These are phyloP conservation scores for Arizona elegans DNA, from an alignment of 2,113 vertebrate species.

Conservation along the genomic window DNA sequence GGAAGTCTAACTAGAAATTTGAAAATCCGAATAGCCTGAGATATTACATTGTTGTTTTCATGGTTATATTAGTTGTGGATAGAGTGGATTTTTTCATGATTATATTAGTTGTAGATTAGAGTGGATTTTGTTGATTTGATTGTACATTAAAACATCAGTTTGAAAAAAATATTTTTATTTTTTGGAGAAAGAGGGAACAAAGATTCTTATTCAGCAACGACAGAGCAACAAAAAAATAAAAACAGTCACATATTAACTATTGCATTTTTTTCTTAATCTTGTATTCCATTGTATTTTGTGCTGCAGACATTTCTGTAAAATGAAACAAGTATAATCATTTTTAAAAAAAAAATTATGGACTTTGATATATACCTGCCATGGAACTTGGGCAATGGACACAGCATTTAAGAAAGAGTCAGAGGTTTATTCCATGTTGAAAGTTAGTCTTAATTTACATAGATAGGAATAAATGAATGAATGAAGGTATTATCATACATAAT, in stretches of 20 bases:
- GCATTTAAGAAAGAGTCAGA: background rate
- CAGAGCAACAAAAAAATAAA: background rate
- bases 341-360: background rate
- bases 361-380: background rate
- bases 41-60: background rate
- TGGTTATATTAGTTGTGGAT: background rate
- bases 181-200: background rate
- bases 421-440: background rate
- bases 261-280: background rate
- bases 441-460: constrained; percentile 7
- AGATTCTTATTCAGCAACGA: background rate
- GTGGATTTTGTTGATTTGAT: background rate
- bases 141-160: background rate
- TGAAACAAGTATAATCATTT: background rate
- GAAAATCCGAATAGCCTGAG: background rate
- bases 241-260: background rate
- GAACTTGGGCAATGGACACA: constrained; percentile 1
- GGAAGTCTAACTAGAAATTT: background rate
- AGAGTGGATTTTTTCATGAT: background rate
- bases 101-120: background rate
- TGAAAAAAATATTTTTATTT: background rate
- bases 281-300: background rate
- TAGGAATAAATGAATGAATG: background rate
- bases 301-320: background rate
- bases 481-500: background rate